A percentile compares a stretch with the other conserved stretches of the same genome.
Evolutionary conservation across 23 tunicate species (phyloP).

Genomic region (Trididemnum clinides): DNA sequence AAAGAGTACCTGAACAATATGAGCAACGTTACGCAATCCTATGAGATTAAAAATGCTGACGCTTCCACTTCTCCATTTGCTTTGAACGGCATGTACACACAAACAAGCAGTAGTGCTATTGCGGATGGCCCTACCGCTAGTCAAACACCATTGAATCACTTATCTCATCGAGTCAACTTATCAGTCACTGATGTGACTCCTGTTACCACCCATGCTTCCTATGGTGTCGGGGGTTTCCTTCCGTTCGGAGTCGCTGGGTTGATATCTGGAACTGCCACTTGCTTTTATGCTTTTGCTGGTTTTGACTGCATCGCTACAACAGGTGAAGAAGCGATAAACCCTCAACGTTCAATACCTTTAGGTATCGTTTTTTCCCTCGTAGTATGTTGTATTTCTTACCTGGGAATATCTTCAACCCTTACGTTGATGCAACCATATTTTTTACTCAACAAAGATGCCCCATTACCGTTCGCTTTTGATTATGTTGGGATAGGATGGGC

Average conservation of each 20-base stretch:
- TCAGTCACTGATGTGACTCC: neutral
- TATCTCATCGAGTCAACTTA: too few species aligned
- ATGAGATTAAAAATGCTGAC: too few species aligned
- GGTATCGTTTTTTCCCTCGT: conserved; percentile 88
- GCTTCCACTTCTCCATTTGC: too few species aligned
- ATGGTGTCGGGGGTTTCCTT: conserved; percentile 82
- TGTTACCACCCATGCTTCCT: too few species aligned
- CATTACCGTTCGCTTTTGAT: conserved; percentile 83
- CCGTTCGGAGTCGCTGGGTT: conserved; percentile 88
- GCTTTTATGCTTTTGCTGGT: conserved; percentile 99
- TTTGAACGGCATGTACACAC: too few species aligned
- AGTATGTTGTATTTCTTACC: conserved; percentile 89
- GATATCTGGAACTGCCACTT: conserved; percentile 93
- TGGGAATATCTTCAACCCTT: conserved; percentile 77
- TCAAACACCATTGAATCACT: too few species aligned
- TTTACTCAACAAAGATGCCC: conserved; percentile 75
- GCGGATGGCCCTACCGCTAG: too few species aligned
- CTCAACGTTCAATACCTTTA: conserved; percentile 83
- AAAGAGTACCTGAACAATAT: too few species aligned
- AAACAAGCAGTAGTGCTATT: too few species aligned
- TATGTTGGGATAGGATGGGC: conserved; percentile 93
- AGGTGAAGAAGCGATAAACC: conserved; percentile 98
- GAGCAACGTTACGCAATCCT: too few species aligned
- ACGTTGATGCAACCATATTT: conserved; percentile 98
- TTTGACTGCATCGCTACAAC: conserved; percentile 98